phyloP scores from a whole-genome alignment of 1,140 invertebrate species.

The Brachionus koreanus region DNA sequence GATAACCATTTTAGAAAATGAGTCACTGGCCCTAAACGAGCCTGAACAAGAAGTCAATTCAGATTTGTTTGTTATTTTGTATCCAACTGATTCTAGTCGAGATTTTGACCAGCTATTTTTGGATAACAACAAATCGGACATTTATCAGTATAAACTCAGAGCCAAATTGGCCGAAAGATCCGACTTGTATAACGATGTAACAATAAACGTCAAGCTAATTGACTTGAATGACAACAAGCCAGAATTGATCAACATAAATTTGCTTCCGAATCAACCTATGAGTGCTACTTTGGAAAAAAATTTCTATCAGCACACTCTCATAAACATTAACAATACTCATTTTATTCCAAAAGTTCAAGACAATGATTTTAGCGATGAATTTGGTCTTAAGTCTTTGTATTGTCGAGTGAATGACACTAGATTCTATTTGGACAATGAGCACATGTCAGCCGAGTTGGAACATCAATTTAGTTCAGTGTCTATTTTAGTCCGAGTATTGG shows the following conservation, averaged over 20 bases:
- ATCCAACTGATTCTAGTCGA: background rate
- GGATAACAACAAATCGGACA: constrained; percentile 14
- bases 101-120: constrained; percentile 30
- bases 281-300: constrained; percentile 22
- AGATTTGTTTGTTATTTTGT: constrained; percentile 5
- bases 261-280: background rate
- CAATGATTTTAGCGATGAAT: constrained; percentile 37
- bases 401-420: constrained; percentile 29
- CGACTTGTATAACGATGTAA: constrained; percentile 27
- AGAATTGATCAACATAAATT: background rate
- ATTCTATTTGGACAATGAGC: constrained; percentile 38
- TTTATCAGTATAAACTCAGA: constrained; percentile 28
- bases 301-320: constrained; percentile 17
- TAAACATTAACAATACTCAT: constrained; percentile 35
- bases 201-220: constrained; percentile 9
- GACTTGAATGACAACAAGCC: constrained; percentile 36
- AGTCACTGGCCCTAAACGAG: background rate
- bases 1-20: constrained; percentile 11
- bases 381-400: constrained; percentile 4
- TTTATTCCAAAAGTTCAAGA: constrained; percentile 6
- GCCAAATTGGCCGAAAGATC: background rate
- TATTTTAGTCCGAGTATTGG: constrained; percentile 3
- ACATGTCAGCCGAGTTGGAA: constrained; percentile 19
- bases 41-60: constrained; percentile 6
- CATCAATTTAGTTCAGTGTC: background rate